Base-by-base conservation (phyloP, 2,113 vertebrate genomes). In the Sorex fumeus region DNA sequence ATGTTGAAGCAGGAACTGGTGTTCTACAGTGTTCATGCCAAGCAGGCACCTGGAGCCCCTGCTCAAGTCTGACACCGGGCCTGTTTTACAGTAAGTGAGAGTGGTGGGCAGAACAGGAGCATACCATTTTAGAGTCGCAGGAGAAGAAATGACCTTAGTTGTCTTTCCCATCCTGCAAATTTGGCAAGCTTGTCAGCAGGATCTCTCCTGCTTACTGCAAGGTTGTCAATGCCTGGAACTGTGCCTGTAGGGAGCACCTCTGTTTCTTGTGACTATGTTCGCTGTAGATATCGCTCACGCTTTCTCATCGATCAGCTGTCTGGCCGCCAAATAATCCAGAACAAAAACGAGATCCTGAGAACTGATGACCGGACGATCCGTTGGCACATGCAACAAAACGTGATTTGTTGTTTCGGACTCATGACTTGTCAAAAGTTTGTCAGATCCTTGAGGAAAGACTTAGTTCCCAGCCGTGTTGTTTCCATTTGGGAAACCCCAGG, bases 1-100 rank as follows among this genome's bases (percentile, higher is more conserved):
- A 71, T 89, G 90, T n/a, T 67, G 50, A 72, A 95, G 76, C 60
- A 75, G 40, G 66, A 95, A 84, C 32, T 62, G 25, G 79, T 50
- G 79, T 75, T 95, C 97, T 97, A 95, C 87, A 95, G 88, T 50
- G 9, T 50, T 9, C 57, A 60, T 23, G 57, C 57, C 16, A 23
- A 21, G 57, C 5, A 4, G 16, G 57, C 57, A 60, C 21, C 18
- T 21, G 18, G 18, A 19, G 21, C 19, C 18, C 4, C 6, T 23
- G 18, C 57, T 60, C 19, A 23, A 19, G 57, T 23, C 57, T 28
- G n/a, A 70, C 25, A 57, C 36, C 60, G 18, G 45, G 34, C 23
- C 15, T 70, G 21, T 84, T 94, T 86, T 85, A 69, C 18, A 87
- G 74, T 45, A 47, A 84, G 57, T 60, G 57, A 87, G 19, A 74